Conservation (phyloP, 2,888 invertebrate species). For the Drosophila neonasuta region DNA sequence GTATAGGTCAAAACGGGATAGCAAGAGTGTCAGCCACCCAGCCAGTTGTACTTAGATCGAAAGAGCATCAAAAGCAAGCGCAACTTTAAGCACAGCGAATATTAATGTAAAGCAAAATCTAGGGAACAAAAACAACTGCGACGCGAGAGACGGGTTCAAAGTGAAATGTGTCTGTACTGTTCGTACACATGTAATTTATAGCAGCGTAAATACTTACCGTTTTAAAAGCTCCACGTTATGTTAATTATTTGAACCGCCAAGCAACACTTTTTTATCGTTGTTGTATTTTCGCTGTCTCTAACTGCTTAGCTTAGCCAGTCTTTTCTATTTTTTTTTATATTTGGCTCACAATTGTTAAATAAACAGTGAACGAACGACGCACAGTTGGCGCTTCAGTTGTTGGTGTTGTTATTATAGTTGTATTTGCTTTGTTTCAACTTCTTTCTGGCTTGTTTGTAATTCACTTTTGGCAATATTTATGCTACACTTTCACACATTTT, state of each 20-base stretch:
- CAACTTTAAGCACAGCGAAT: constrained; percentile 21
- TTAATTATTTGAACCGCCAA: constrained; percentile 35
- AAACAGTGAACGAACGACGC: constrained; percentile 22
- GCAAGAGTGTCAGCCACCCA: constrained; percentile 9
- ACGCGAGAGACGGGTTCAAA: constrained; percentile 45
- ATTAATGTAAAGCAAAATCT: constrained; percentile 16
- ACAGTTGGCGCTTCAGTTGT: constrained; percentile 25
- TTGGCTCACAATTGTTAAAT: constrained; percentile 36
- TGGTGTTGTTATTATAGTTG: constrained; percentile 21
- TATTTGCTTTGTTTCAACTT: constrained; percentile 19
- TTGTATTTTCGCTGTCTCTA: constrained; percentile 21
- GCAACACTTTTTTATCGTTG: constrained; percentile 13
- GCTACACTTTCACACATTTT: constrained; percentile 74
- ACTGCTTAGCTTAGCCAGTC: constrained; percentile 19
- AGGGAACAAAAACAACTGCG: constrained; percentile 16
- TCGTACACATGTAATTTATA: constrained; percentile 19
- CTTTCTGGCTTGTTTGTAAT: constrained; percentile 31
- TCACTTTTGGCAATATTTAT: constrained; percentile 43
- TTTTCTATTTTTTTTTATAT: constrained; percentile 5
- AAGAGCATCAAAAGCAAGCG: not conserved
- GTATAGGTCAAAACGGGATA: constrained; percentile 36
- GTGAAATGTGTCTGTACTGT: constrained; percentile 12
- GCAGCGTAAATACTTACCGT: constrained; percentile 60
- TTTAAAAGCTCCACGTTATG: constrained; percentile 52
- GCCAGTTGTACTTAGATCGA: not conserved